phyloP scores from a whole-genome alignment of 2,797 vertebrate genomes.

The Vespertilio murinus region DNA sequence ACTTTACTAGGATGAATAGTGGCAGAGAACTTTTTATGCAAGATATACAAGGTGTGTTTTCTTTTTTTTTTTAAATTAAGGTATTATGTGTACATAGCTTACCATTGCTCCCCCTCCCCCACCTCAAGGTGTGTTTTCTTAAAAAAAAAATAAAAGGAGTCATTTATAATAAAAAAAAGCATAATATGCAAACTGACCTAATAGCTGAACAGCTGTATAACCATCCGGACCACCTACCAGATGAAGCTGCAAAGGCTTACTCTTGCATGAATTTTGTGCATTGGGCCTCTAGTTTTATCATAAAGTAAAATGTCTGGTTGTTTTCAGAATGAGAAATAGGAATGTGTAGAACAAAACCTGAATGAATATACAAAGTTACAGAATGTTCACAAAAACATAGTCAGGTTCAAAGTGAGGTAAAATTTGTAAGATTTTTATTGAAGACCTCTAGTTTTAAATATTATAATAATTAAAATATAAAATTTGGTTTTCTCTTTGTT shows the following conservation, averaged over 20 bases:
- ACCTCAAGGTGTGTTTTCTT: neutral
- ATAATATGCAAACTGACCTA: too few species aligned
- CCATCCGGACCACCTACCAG: too few species aligned
- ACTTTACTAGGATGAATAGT: too few species aligned
- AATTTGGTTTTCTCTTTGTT: neutral
- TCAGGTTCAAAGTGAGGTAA: neutral
- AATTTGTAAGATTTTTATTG: neutral
- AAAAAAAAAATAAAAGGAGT: neutral
- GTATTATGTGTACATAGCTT: too few species aligned
- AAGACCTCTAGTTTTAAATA: neutral
- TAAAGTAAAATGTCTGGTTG: neutral
- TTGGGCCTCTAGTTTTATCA: neutral
- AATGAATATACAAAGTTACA: neutral
- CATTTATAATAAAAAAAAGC: too few species aligned
- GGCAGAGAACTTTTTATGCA: too few species aligned
- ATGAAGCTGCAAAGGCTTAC: too few species aligned
- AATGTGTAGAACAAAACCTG: neutral
- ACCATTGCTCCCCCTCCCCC: too few species aligned
- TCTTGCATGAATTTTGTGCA: too few species aligned
- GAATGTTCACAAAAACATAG: neutral
- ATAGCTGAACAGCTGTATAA: too few species aligned
- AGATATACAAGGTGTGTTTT: too few species aligned
- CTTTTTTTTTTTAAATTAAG: too few species aligned
- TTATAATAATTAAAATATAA: neutral
- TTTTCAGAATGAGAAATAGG: neutral